Conservation (phyloP, 2,888 invertebrate genomes). For the Oscheius sp. region DNA sequence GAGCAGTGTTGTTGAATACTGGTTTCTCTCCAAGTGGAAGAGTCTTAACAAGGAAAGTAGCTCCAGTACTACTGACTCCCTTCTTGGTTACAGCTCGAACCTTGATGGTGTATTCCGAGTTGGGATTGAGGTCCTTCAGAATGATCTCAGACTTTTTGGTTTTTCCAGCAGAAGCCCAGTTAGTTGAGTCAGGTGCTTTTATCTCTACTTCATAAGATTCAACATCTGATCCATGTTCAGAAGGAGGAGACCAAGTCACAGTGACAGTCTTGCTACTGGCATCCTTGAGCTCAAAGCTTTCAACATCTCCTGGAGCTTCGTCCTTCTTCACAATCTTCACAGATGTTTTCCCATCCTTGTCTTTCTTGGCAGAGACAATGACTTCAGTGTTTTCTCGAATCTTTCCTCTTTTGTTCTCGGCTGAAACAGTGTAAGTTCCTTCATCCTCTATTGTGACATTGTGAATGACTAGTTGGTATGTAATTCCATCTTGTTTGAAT, state of each 20-base stretch:
- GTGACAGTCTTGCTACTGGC: constrained; percentile 37
- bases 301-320: constrained; percentile 34
- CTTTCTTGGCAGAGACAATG: constrained; percentile 35
- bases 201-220: constrained; percentile 49
- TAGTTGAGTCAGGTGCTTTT: constrained; percentile 50
- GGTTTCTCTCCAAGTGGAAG: constrained; percentile 39
- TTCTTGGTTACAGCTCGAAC: constrained; percentile 48
- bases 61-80: constrained; percentile 28
- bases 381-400: constrained; percentile 48
- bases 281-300: constrained; percentile 32
- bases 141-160: constrained; percentile 34
- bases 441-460: constrained; percentile 92
- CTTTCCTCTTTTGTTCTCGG: constrained; percentile 56
- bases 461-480: constrained; percentile 92
- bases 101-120: constrained; percentile 58
- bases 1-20: constrained; percentile 32
- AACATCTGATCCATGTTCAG: constrained; percentile 32
- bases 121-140: constrained; percentile 42
- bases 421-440: constrained; percentile 89
- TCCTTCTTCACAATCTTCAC: constrained; percentile 34
- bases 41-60: constrained; percentile 41
- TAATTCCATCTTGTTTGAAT: constrained; percentile 76
- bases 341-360: constrained; percentile 35
- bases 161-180: constrained; percentile 40
- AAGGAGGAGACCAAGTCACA: constrained; percentile 38